Evolutionary conservation across 1,140 invertebrate genomes (phyloP), one percentile per base, ranked within the genome.

Genomic region (Brachionus koreanus): DNA sequence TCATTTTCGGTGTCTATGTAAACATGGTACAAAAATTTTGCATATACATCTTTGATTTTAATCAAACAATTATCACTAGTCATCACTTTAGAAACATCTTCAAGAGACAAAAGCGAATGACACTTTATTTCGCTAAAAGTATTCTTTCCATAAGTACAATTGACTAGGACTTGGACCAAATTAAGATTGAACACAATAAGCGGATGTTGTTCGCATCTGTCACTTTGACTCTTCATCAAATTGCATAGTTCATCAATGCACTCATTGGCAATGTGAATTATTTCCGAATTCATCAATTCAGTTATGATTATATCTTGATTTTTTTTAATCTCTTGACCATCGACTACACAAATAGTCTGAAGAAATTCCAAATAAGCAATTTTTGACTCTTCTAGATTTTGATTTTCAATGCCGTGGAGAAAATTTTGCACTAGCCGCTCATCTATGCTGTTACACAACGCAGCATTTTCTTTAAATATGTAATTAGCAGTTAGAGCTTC

Each of bases 1-100:
- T 99, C 98, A 10, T 98, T 96, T 89, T 99, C 97, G 0, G 97
- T 99, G 86, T 99, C 97, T 84, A 99, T 98, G 87, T 98, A 99
- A 88, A 97, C 98, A 87, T 99, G 97, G 87, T 97, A 97, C 65
- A 99, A 90, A 87, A 99, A 99, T 85, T 97, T 96, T 13, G 98
- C 95, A 87, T 99, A 99, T 0, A 95, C 96, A 88, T 96, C 94
- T 90, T 99, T 99, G 0, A 99, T 94, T 93, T 95, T 84, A 65
- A 76, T 42, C 52, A 82, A 63, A 88, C 96, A 98, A 86, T 96
- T 93, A 0, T 91, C 91, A 89, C 98, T 93, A 0, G 93, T 95
- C 72, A 98, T 95, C 89, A 98, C 94, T 4, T 92, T 91, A 9
- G 98, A 94, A 84, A 99, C 98, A 89, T 98, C 96, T 88, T 99